phyloP scores from a whole-genome alignment of 1,140 invertebrate genomes.

The Hylyphantes graminicola region DNA sequence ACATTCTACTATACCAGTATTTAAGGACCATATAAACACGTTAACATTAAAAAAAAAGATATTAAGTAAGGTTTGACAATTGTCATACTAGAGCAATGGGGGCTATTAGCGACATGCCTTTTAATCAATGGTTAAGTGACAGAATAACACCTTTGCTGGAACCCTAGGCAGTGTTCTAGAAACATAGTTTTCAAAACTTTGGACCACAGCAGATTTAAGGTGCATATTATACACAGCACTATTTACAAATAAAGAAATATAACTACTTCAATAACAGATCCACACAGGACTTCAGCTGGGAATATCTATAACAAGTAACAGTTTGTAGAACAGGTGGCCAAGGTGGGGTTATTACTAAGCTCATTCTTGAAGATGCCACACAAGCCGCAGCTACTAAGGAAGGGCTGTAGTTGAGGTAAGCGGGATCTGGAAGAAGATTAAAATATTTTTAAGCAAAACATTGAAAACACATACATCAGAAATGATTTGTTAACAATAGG shows the following conservation, averaged over 20 bases:
- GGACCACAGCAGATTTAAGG: neutral
- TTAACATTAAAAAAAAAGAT: too few relatives aligned
- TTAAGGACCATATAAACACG: too few relatives aligned
- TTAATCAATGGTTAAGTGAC: too few relatives aligned
- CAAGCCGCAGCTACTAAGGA: slow-evolving; percentile 56
- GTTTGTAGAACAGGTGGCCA: slow-evolving; percentile 52
- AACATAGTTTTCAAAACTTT: too few relatives aligned
- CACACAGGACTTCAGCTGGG: slow-evolving; percentile 35
- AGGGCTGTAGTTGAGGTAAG: slow-evolving; percentile 29
- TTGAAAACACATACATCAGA: neutral
- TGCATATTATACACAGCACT: neutral
- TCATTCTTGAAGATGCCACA: slow-evolving; percentile 38
- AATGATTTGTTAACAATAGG: neutral
- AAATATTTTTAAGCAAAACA: neutral
- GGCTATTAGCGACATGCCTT: too few relatives aligned
- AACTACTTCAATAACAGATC: slow-evolving; percentile 18
- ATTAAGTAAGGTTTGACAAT: too few relatives aligned
- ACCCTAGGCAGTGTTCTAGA: too few relatives aligned
- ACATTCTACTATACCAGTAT: too few relatives aligned
- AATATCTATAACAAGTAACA: slow-evolving; percentile 26
- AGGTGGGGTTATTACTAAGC: slow-evolving; percentile 51
- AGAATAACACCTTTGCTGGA: too few relatives aligned
- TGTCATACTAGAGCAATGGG: too few relatives aligned
- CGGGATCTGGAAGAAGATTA: slow-evolving; percentile 21
- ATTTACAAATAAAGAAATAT: neutral